Conservation (phyloP, 2,113 vertebrate genomes). For the Otolemur garnettii region DNA sequence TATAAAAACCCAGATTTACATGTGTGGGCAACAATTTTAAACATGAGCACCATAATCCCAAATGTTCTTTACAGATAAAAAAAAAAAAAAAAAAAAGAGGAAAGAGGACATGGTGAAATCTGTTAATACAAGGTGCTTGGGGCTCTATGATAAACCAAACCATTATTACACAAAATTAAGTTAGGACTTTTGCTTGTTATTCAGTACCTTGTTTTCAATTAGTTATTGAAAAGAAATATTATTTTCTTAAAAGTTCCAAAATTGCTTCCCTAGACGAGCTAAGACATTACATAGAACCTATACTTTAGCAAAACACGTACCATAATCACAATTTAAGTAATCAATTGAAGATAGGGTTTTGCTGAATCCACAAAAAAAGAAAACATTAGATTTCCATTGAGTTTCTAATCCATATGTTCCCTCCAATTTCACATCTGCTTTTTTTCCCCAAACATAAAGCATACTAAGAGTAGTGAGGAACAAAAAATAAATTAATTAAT, state of each 20-base stretch:
- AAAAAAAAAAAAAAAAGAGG: not conserved
- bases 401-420: conserved; percentile 48
- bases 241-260: not conserved
- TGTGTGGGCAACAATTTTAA: not conserved
- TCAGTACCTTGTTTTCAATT: not conserved
- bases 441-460: conserved; percentile 10
- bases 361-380: conserved; percentile 44
- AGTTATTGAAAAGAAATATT: not conserved
- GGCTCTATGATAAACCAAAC: not conserved
- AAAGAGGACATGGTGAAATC: not conserved
- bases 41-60: not conserved
- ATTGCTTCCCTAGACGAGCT: not conserved
- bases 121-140: not conserved
- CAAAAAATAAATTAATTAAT: too few relatives aligned
- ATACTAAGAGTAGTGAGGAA: not conserved
- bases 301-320: conserved; percentile 4
- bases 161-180: conserved; percentile 50
- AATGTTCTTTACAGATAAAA: not conserved
- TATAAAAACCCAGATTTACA: not conserved
- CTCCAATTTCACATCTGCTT: conserved; percentile 50
- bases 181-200: not conserved
- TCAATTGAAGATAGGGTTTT: conserved; percentile 41
- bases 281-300: not conserved
- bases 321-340: conserved; percentile 49
- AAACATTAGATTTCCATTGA: conserved; percentile 34